Base-by-base conservation (phyloP, 2,888 invertebrate species). In the Synergus japonicus region DNA sequence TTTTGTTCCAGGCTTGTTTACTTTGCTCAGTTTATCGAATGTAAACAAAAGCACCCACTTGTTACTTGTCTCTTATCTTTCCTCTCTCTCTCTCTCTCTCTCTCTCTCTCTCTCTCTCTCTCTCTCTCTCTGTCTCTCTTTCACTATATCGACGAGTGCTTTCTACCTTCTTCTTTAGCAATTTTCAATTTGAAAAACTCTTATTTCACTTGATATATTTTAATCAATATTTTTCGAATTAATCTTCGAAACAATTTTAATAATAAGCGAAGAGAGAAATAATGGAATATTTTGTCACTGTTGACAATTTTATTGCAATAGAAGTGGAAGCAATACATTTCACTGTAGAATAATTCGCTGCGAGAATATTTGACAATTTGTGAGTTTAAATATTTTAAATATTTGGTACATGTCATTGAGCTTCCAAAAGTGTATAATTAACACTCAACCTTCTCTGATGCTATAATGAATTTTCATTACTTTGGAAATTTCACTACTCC, bases 1-100 rank as follows among this genome's bases (percentile, higher is more conserved):
- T 86, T 86, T 86, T 87, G 84, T 87, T 83, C 82, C 83, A 86
- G 86, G 85, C 87, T 87, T 87, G 88, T 89, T 89, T 89, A 86
- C 83, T 85, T 85, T 83, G 84, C 86, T 86, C 86, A 84, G 85
- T 80, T 85, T 87, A 88, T 89, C 86, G 87, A 89, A 85, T 85
- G 84, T 83, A 85, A 83, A 86, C 84, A 87, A 89, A 88, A 86
- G 87, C 81, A 10, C 63, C 63, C 77, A 73, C 73, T 46, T 63
- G 60, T 41, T 58, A 22, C 5, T 60, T 76, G 29, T 58, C 43
- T 41, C 44, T 76, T 73, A n/a, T 54, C 73, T 73, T 69, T 0
- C 9, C 60, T 60, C 60, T 67, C n/a, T 67, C n/a, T 44, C 10
- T 44, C 37, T 49, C 9, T 69, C 8, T 13, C 29, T 49, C 9